phyloP scores from a whole-genome alignment of 2,797 vertebrate genomes.

The Podargus strigoides region DNA sequence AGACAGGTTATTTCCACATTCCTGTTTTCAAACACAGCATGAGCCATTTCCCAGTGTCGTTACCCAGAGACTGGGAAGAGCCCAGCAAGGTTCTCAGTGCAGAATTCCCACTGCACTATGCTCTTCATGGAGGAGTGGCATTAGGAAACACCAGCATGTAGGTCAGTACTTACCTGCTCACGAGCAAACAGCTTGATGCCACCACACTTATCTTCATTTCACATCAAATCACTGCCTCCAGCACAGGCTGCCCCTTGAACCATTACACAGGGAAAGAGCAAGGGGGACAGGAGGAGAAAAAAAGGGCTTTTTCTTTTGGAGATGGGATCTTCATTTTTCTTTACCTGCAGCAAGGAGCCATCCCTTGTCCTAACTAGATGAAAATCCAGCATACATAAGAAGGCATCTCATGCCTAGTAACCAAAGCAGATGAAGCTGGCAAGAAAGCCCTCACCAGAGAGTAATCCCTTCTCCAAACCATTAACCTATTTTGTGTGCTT shows the following conservation, averaged over 20 bases:
- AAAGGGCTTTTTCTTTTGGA: neutral
- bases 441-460: neutral
- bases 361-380: neutral
- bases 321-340: neutral
- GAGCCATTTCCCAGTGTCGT: neutral
- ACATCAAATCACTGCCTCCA: neutral
- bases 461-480: neutral
- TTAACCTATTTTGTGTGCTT: too few species aligned
- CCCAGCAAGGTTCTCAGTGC: neutral
- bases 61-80: neutral
- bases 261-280: rapidly evolving
- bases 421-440: neutral
- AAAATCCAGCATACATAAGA: neutral
- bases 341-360: neutral
- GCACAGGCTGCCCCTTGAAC: neutral
- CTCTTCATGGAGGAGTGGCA: rapidly evolving
- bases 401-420: neutral
- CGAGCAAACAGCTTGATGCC: rapidly evolving
- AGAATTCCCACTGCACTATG: neutral
- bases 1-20: rapidly evolving
- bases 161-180: neutral
- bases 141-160: neutral
- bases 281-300: rapidly evolving
- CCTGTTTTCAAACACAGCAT: rapidly evolving
- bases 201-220: neutral